Percentiles rank a stretch among this genome's conserved stretches.
phyloP scores from a whole-genome alignment of 2,797 vertebrate species.

The Gila robusta region DNA sequence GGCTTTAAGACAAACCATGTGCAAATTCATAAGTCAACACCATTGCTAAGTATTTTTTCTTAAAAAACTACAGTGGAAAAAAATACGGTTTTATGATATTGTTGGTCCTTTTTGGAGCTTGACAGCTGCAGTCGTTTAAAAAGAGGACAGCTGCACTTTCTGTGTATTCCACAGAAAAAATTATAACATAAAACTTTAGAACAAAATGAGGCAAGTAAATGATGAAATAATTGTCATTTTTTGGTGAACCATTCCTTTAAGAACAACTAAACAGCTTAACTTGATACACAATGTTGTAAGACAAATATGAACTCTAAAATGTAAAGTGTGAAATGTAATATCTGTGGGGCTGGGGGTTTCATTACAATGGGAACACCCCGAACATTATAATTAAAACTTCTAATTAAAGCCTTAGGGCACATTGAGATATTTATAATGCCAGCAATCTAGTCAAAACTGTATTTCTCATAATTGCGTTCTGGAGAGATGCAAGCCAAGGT shows the following conservation, averaged over 20 bases:
- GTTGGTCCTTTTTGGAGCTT: background rate
- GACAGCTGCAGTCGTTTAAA: background rate
- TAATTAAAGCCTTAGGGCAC: conserved; percentile 31
- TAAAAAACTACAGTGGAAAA: no score
- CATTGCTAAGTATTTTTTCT: no score
- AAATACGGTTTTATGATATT: background rate
- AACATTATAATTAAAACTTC: conserved; percentile 24
- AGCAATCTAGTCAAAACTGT: conserved; percentile 30
- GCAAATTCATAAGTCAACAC: no score
- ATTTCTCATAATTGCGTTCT: conserved; percentile 23
- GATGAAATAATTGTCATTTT: background rate
- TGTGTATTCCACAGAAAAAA: background rate
- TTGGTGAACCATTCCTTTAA: background rate
- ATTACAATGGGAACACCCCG: background rate
- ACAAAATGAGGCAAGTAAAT: background rate
- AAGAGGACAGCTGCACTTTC: background rate
- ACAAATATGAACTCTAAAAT: conserved; percentile 1
- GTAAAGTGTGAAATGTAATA: background rate
- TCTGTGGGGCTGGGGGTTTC: conserved; percentile 1
- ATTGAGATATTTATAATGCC: conserved; percentile 15
- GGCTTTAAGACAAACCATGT: no score
- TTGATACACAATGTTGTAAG: background rate
- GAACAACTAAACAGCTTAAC: background rate
- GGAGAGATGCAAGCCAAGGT: conserved; percentile 3
- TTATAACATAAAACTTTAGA: background rate